Conservation (phyloP, 2,113 vertebrate species). For the Cygnus buccinator region DNA sequence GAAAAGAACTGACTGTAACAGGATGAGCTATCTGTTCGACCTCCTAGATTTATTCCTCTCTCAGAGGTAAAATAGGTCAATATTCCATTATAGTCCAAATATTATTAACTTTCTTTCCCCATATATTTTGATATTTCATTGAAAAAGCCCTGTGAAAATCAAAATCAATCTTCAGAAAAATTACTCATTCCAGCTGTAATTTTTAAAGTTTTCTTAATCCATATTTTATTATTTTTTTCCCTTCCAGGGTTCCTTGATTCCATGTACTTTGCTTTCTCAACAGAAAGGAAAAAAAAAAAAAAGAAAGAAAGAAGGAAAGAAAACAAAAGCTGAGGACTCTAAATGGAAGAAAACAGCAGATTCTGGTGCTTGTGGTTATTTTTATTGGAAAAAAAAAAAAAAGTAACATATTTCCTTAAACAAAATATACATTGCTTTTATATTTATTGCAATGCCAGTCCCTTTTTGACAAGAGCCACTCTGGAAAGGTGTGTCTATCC, state of each 20-base stretch:
- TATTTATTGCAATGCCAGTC: background rate
- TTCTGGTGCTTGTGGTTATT: background rate
- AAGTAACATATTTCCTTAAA: background rate
- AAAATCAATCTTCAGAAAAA: background rate
- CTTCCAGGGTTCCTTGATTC: background rate
- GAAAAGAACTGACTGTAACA: constrained; percentile 10
- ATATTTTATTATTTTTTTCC: background rate
- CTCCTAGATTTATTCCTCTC: constrained; percentile 13
- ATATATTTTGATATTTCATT: constrained; percentile 20
- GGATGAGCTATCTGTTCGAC: background rate
- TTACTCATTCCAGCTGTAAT: background rate
- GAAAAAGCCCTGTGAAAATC: background rate
- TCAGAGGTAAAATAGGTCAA: constrained; percentile 35
- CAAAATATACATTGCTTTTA: background rate
- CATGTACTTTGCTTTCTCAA: background rate
- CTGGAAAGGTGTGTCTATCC: background rate
- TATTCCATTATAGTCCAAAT: constrained; percentile 8
- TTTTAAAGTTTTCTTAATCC: background rate
- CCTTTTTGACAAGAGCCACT: background rate
- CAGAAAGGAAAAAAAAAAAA: background rate
- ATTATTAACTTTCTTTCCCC: constrained; percentile 6
- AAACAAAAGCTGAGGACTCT: background rate
- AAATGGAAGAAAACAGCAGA: background rate
- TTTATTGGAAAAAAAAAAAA: background rate
- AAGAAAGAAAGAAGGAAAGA: background rate